Evolutionary conservation across 1,140 invertebrate species (phyloP).

Genomic region (Colletes gigas): DNA sequence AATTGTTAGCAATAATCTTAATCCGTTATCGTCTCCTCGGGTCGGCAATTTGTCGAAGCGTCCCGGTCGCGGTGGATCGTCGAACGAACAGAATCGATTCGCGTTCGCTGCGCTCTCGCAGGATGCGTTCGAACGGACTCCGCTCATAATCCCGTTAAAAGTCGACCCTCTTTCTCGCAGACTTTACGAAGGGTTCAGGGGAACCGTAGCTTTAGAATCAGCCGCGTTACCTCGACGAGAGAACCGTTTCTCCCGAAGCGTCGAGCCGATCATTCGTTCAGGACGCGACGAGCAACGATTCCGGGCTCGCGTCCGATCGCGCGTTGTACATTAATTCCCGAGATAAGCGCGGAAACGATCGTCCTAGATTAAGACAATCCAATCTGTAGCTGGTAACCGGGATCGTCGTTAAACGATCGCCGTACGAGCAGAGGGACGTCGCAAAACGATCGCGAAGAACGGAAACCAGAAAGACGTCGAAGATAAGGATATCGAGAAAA

Average conservation of each 20-base stretch:
- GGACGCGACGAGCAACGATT: conserved; percentile 1
- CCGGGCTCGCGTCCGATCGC: neutral
- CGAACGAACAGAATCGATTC: neutral
- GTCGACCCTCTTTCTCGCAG: conserved; percentile 3
- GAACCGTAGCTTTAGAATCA: conserved; percentile 16
- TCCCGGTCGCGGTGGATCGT: conserved; percentile 14
- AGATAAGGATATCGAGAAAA: too few species aligned
- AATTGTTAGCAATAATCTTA: too few species aligned
- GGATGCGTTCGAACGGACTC: neutral
- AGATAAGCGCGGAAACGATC: conserved; percentile 5
- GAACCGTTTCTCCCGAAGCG: conserved; percentile 1
- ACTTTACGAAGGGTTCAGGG: conserved; percentile 20
- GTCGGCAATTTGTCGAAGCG: neutral
- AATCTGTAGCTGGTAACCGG: conserved; percentile 49
- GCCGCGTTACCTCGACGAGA: conserved; percentile 4
- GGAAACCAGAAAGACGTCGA: neutral
- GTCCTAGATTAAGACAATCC: conserved; percentile 65
- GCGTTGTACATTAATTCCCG: conserved; percentile 5
- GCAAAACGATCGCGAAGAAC: neutral
- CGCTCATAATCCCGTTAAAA: conserved; percentile 22
- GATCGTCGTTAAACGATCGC: neutral
- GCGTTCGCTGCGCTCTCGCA: conserved; percentile 5
- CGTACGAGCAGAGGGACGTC: too few species aligned
- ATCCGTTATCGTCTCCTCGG: too few species aligned
- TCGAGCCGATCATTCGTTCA: neutral